A percentile compares a stretch with the other conserved stretches of the same genome.
phyloP scores from a whole-genome alignment of 2,888 invertebrate species.

The Ariolimax columbianus region DNA sequence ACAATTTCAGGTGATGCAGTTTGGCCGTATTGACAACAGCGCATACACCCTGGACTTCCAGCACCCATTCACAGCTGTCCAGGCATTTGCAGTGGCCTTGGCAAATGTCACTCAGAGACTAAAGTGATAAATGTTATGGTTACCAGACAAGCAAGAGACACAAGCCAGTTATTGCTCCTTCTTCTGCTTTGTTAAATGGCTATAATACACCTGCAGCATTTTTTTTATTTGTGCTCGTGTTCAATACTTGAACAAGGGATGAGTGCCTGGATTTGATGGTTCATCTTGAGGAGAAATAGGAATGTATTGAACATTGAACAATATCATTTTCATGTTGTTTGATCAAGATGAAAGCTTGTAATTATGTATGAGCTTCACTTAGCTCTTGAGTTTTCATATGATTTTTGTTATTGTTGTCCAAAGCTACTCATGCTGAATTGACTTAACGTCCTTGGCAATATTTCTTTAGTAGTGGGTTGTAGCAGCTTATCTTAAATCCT shows the following conservation, averaged over 20 bases:
- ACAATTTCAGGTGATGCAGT: slow-evolving; percentile 94
- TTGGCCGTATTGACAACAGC: slow-evolving; percentile 98
- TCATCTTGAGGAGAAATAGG: neutral
- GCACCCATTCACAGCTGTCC: slow-evolving; percentile 97
- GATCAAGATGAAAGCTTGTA: too few relatives aligned
- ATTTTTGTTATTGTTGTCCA: too few relatives aligned
- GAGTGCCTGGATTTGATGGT: neutral
- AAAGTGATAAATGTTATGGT: slow-evolving; percentile 75
- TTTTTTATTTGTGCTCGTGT: neutral
- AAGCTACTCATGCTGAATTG: too few relatives aligned
- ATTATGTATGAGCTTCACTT: too few relatives aligned
- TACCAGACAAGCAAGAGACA: neutral
- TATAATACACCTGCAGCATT: neutral
- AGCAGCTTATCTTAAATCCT: too few relatives aligned
- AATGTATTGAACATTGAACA: neutral
- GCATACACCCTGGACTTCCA: slow-evolving; percentile 99
- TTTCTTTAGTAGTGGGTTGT: too few relatives aligned
- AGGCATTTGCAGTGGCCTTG: slow-evolving; percentile 98
- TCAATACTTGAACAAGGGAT: neutral
- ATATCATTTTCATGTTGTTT: too few relatives aligned
- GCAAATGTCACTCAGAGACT: slow-evolving; percentile 96
- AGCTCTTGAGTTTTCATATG: too few relatives aligned
- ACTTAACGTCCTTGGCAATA: too few relatives aligned
- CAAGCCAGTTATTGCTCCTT: too few relatives aligned
- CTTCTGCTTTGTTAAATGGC: neutral